Evolutionary conservation across 2,888 invertebrate species (phyloP), one percentile per base, ranked within the genome.

Genomic region (Drosophila picticornis): DNA sequence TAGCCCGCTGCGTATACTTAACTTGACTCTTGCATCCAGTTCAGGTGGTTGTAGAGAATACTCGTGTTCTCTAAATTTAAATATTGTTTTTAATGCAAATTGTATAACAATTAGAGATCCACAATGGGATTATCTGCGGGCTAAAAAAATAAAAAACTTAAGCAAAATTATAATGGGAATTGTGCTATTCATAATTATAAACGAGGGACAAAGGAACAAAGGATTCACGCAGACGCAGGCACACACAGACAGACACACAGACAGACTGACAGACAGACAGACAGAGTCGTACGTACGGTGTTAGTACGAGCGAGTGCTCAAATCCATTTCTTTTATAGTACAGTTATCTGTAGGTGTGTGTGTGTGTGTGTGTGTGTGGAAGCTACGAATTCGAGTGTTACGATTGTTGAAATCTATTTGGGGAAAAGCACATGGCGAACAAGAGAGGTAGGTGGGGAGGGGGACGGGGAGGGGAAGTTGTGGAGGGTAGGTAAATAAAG

Each of bases 401-500:
- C 60, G 53, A 64, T 64, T 70, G 40, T 32, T 50, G 27, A 63
- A 50, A 16, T 69, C 34, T 36, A 43, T 60, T 46, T 34, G 43
- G 36, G 13, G 9, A 50, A 19, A 11, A 16, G 32, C 13, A 34
- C 32, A 22, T 11, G 52, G 34, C 16, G 34, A 25, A 27, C 19
- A 29, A 36, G 34, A 29, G 27, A 57, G 10, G 46, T 4, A 25
- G 38, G 27, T 29, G 36, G n/a, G 13, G 13, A 3, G 36, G 0
- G 43, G 2, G n/a, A 9, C 13, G n/a, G 27, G 2, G 11, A 9
- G 13, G 16, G 52, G 5, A 3, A 32, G 27, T 1, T n/a, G 46
- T 19, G 36, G 36, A 4, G 40, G 9, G 60, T 48, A 55, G 75
- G 80, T 72, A 62, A 78, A 71, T 65, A 81, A 72, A 63, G 72